Percentiles rank a stretch among this genome's conserved stretches.
These are phyloP conservation scores for Agrilus mali DNA, from an alignment of 2,888 invertebrate genomes.

Conservation along the genomic window DNA sequence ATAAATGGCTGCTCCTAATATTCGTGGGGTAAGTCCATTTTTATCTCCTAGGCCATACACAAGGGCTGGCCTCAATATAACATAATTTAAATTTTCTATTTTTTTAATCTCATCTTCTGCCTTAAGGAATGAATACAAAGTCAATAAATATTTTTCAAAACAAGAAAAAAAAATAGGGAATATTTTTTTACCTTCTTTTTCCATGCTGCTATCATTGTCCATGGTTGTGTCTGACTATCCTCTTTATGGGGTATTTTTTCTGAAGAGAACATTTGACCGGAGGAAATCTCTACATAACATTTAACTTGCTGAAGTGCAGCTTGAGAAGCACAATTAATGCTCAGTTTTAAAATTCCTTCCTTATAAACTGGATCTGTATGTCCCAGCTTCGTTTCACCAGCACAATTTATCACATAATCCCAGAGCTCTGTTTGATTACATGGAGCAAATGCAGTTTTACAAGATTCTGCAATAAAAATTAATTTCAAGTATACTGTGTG, in stretches of 20 bases:
- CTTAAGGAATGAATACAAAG: conserved; percentile 13
- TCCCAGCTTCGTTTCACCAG: conserved; percentile 79
- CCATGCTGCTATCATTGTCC: conserved; percentile 74
- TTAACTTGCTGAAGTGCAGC: conserved; percentile 56
- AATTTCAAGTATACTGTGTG: too few relatives aligned
- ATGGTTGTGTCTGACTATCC: conserved; percentile 63
- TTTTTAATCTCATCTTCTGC: conserved; percentile 66
- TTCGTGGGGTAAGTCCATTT: conserved; percentile 68
- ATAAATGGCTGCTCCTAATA: conserved; percentile 80
- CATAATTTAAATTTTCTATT: conserved; percentile 58
- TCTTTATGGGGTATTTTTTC: conserved; percentile 73
- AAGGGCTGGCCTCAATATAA: conserved; percentile 69
- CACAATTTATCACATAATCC: conserved; percentile 79
- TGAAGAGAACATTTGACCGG: conserved; percentile 66
- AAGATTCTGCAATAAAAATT: conserved; percentile 49
- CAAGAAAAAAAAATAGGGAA: background rate
- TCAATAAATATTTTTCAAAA: background rate
- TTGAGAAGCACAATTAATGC: conserved; percentile 69
- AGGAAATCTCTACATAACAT: conserved; percentile 72
- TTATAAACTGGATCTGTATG: conserved; percentile 83
- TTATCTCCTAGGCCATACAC: conserved; percentile 81
- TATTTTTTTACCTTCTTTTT: conserved; percentile 49
- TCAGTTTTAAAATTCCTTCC: conserved; percentile 77
- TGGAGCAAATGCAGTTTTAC: conserved; percentile 59
- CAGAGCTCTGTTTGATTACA: conserved; percentile 44